Conservation (phyloP, 1,140 invertebrate species). For the Chironomus striatipennis region DNA sequence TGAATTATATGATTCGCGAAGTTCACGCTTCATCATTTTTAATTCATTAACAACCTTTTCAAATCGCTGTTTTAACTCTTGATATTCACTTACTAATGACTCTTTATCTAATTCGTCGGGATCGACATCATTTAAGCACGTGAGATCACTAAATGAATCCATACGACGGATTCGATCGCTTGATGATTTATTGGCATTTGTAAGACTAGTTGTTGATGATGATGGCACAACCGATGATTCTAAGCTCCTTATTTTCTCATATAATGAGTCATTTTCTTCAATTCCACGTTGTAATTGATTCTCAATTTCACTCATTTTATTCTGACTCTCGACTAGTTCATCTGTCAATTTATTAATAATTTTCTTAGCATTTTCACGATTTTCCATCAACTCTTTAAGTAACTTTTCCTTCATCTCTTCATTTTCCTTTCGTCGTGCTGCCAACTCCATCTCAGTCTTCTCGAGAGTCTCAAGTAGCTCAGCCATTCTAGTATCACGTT, state of each 20-base stretch:
- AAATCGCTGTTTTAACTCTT: constrained; percentile 63
- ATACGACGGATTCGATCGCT: constrained; percentile 51
- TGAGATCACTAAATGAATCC: constrained; percentile 70
- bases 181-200: constrained; percentile 38
- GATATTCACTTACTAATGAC: constrained; percentile 68
- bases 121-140: constrained; percentile 68
- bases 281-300: constrained; percentile 53
- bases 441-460: constrained; percentile 61
- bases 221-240: constrained; percentile 44
- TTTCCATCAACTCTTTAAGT: constrained; percentile 37
- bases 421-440: constrained; percentile 55
- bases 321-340: constrained; percentile 36
- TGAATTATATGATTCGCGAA: constrained; percentile 68
- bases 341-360: constrained; percentile 34
- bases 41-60: constrained; percentile 77
- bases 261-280: constrained; percentile 69
- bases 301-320: constrained; percentile 38
- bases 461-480: constrained; percentile 57
- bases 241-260: constrained; percentile 56
- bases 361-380: constrained; percentile 40
- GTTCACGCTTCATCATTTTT: constrained; percentile 66
- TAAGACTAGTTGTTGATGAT: constrained; percentile 39
- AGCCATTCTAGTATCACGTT: constrained; percentile 63
- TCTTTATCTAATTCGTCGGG: constrained; percentile 65
- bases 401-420: constrained; percentile 42